Evolutionary conservation across 2,888 invertebrate genomes (phyloP), one percentile per base, ranked within the genome.

Genomic region (Phortica okadai): DNA sequence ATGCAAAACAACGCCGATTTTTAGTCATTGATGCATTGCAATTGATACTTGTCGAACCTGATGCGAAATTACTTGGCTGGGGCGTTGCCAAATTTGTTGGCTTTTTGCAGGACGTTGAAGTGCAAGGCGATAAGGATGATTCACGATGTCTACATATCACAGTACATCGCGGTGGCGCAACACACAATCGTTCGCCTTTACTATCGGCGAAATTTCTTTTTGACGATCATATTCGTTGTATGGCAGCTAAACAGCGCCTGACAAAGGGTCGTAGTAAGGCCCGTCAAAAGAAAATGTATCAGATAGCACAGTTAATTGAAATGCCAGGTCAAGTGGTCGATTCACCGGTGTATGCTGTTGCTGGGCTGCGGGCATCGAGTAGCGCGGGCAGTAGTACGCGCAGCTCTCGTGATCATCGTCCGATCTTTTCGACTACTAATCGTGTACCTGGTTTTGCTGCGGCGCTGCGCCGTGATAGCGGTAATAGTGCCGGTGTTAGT

Each of bases 211-310:
- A 96, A 91, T 99, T 99, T 92, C 94, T 99, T 78, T 99, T 99
- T 90, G 99, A 99, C 90, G 99, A 99, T 92, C 99, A 99, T 90
- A 99, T 99, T 83, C 94, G 99, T 45, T 99, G 99, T 89, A 98
- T 99, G 98, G 99, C 99, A 21, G 99, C 99, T 41, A 99, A 99
- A 89, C 99, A 99, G 91, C 91, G 95, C 59, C 91, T 95, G 6
- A 94, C 95, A 1, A 95, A 97, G 94, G 98, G 98, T 44, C 94
- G 98, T 54, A 95, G 97, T 87, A 98, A 97, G 92, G 98, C 99
- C 0, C 94, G 99, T 0, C 98, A 98, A 89, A 97, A 97, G 92
- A 99, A 99, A 92, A 97, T 99, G 96, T 96, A 96, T 88, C 97
- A 98, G 91, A 99, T 99, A 76, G 98, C 98, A 0, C 95, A 96